Evolutionary conservation across 2,113 vertebrate genomes (phyloP), one percentile per base, ranked within the genome.

Genomic region (Mesembrinibis cayennensis): DNA sequence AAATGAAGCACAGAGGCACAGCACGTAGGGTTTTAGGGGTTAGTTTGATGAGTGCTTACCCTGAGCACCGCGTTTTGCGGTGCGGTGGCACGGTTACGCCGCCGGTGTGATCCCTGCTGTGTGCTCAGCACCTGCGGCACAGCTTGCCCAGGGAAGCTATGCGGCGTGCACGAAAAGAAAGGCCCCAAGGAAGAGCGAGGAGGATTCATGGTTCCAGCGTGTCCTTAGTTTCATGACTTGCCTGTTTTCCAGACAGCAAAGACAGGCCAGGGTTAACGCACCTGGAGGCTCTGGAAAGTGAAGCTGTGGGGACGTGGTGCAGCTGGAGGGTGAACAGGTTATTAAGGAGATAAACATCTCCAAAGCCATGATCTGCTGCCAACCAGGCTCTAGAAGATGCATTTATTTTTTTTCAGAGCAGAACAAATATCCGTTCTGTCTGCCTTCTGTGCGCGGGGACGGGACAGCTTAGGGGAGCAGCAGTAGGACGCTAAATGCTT

Each of bases 221-320:
- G 55, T n/a, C 26, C 21, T 63, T 70, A 59, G 66, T 65, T 86
- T 52, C 21, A 16, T 59, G 63, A 63, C 38, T 76, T 47, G 30
- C 36, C 27, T 58, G 0, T 83, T 96, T 95, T 82, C 74, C 52
- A 84, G 83, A 40, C 44, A 79, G 81, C 36, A 40, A 66, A 58
- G 62, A 13, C 32, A 89, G 52, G 53, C 42, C 78, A 78, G 63
- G n/a, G 38, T 84, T 91, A 49, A 80, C 14, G 32, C 25, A 76
- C 77, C 61, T 94, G 89, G 74, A 95, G 83, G 27, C 38, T 94
- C 63, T 74, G n/a, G 62, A 56, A 88, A 67, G n/a, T 71, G 53
- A 50, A 85, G 76, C 52, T 73, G 22, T 52, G 72, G 40, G 26
- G 34, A 26, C 21, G 6, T 55, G 29, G 78, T 59, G 40, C 42